phyloP scores from a whole-genome alignment of 2,888 invertebrate genomes.

The Mongoloraphidia duomilia region DNA sequence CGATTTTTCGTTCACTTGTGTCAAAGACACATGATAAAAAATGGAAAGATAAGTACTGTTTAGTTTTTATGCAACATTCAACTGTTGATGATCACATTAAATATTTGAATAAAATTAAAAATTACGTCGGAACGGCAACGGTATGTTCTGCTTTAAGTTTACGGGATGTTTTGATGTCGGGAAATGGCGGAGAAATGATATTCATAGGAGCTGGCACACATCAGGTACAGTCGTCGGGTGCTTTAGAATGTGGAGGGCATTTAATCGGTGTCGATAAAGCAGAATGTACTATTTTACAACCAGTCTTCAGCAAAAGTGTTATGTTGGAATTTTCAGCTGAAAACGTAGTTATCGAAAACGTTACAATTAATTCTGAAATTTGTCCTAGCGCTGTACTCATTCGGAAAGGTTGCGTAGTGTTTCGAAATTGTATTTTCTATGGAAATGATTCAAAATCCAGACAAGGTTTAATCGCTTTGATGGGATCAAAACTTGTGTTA shows the following conservation, averaged over 20 bases:
- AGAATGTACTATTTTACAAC: constrained; percentile 25
- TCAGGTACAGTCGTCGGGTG: constrained; percentile 33
- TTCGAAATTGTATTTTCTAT: constrained; percentile 36
- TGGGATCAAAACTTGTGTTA: constrained; percentile 29
- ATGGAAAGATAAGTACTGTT: constrained; percentile 24
- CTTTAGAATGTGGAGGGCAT: constrained; percentile 36
- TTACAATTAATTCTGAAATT: constrained; percentile 36
- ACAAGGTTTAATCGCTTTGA: constrained; percentile 37
- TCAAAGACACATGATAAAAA: constrained; percentile 21
- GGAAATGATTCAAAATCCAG: constrained; percentile 35
- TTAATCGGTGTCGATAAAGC: constrained; percentile 23
- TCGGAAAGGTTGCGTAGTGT: constrained; percentile 31
- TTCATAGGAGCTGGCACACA: constrained; percentile 36
- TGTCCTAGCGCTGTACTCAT: constrained; percentile 36
- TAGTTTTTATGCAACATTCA: constrained; percentile 32
- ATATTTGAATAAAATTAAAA: constrained; percentile 29
- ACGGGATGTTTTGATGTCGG: constrained; percentile 27
- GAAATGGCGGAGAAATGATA: constrained; percentile 32
- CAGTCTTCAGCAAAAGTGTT: constrained; percentile 34
- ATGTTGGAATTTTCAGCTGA: constrained; percentile 37
- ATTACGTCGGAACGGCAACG: constrained; percentile 24
- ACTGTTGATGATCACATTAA: constrained; percentile 31
- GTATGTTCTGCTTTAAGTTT: constrained; percentile 31
- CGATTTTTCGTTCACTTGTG: constrained; percentile 37
- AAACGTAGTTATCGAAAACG: constrained; percentile 34